These are phyloP conservation scores for Rhingia rostrata DNA, from an alignment of 2,888 invertebrate genomes.

Conservation along the genomic window DNA sequence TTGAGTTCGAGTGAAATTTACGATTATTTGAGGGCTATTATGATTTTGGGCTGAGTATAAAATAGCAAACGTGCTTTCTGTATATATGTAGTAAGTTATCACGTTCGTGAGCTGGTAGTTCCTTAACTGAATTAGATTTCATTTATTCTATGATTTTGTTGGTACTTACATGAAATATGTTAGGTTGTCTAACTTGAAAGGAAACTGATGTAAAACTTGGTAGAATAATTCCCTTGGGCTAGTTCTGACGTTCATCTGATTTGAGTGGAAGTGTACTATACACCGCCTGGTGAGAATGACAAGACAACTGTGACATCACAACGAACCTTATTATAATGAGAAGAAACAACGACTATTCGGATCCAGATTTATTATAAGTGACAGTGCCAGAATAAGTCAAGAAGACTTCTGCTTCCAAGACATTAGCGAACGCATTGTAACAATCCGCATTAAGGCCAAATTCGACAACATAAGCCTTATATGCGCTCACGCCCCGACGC, in stretches of 20 bases:
- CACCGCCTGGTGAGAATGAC: no score
- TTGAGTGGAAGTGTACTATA: background rate
- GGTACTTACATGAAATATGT: slow-evolving; percentile 11
- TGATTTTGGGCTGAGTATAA: slow-evolving; percentile 54
- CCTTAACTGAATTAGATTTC: slow-evolving; percentile 25
- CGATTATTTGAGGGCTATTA: slow-evolving; percentile 62
- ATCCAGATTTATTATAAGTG: no score
- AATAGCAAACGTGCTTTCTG: slow-evolving; percentile 41
- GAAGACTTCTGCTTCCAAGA: no score
- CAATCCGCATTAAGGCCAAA: no score
- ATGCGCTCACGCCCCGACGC: no score
- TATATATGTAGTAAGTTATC: slow-evolving; percentile 22
- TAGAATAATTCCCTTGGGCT: background rate
- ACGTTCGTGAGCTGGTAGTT: slow-evolving; percentile 44
- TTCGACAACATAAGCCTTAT: no score
- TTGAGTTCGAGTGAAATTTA: slow-evolving; percentile 56
- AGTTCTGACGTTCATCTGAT: background rate
- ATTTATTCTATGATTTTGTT: slow-evolving; percentile 16
- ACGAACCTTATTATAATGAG: no score
- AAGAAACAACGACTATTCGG: no score
- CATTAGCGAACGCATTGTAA: no score
- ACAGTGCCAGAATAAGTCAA: no score
- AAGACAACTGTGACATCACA: no score
- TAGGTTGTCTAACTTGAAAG: slow-evolving; percentile 6
- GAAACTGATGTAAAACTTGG: background rate